A percentile compares a stretch with the other conserved stretches of the same genome.
These are phyloP conservation scores for Microcebus tavaratra DNA, from an alignment of 2,113 vertebrate species.

Conservation along the genomic window DNA sequence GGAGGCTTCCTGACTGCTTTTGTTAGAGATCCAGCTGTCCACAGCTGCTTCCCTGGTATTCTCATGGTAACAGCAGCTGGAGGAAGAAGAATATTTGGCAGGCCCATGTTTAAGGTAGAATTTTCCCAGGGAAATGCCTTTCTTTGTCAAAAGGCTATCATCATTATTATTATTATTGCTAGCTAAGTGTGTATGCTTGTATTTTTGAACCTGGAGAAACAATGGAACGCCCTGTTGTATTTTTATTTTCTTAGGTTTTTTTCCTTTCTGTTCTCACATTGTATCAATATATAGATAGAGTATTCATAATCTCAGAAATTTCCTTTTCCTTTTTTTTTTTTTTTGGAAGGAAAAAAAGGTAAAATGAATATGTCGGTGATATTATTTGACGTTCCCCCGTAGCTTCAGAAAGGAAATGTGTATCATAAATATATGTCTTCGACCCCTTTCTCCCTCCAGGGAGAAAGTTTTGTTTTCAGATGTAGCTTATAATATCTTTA, in stretches of 20 bases:
- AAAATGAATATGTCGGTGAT: not conserved
- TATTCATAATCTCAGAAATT: not conserved
- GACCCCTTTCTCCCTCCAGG: not conserved
- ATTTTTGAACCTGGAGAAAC: not conserved
- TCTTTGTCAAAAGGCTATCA: not conserved
- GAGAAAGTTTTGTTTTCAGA: not conserved
- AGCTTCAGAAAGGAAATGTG: not conserved
- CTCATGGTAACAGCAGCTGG: not conserved
- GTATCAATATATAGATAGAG: not conserved
- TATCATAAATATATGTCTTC: not conserved
- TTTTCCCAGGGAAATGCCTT: not conserved
- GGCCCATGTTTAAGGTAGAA: not conserved
- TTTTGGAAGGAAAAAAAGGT: not conserved
- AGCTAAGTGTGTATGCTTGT: not conserved
- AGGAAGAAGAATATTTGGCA: not conserved
- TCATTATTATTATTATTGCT: not conserved
- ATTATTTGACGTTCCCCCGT: not conserved
- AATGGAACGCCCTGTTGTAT: not conserved
- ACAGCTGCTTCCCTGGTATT: not conserved
- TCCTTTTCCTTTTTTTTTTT: not conserved
- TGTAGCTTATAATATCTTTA: not conserved
- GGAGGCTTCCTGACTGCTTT: not conserved
- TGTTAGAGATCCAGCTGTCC: not conserved
- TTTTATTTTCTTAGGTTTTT: not conserved
- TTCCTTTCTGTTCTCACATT: not conserved